Conservation (phyloP, 1,140 invertebrate genomes). For the Pentalonia nigronervosa region DNA sequence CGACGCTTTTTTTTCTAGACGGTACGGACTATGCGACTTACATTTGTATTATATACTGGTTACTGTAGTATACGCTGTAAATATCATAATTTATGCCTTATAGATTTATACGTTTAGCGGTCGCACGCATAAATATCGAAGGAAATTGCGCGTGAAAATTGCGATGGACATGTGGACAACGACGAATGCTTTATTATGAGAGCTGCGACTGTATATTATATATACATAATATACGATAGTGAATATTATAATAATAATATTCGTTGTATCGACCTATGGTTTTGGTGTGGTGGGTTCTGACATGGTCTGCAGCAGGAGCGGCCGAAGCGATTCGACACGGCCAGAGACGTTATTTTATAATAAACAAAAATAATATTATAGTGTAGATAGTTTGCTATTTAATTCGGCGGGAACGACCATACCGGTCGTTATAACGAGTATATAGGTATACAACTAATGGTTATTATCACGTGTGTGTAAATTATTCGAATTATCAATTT, state of each 20-base stretch:
- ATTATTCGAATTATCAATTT: neutral
- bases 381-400: neutral
- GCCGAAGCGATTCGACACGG: neutral
- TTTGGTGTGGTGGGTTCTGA: neutral
- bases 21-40: neutral
- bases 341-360: neutral
- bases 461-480: neutral
- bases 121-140: slow-evolving; percentile 14
- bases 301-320: neutral
- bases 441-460: no score
- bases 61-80: neutral
- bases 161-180: neutral
- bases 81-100: neutral
- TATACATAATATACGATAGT: neutral
- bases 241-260: neutral
- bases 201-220: neutral
- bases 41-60: neutral
- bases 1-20: neutral
- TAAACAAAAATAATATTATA: neutral
- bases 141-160: slow-evolving; percentile 49
- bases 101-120: neutral
- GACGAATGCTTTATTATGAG: neutral
- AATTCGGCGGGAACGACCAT: neutral
- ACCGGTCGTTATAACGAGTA: neutral
- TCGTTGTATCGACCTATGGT: neutral